A percentile compares a stretch with the other conserved stretches of the same genome.
These are phyloP conservation scores for Myrmecophaga tridactyla DNA, from an alignment of 2,113 vertebrate species.

Conservation along the genomic window DNA sequence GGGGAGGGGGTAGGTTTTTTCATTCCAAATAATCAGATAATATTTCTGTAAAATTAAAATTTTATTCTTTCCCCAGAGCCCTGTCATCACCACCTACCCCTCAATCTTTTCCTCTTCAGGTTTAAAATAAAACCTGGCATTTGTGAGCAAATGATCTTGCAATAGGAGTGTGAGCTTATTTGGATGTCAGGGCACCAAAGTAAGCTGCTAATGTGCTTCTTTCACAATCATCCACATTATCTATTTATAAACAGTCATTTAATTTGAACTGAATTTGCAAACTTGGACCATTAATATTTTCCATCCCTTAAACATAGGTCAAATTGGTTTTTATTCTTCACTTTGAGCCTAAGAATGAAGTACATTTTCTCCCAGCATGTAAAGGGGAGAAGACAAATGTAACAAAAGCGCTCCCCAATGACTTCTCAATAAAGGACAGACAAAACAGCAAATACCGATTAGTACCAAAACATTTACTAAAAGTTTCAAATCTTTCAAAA, in stretches of 20 bases:
- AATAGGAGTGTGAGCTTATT: slow-evolving; percentile 7
- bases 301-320: not conserved
- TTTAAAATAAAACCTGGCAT: slow-evolving; percentile 41
- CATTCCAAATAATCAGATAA: slow-evolving; percentile 38
- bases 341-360: slow-evolving; percentile 38
- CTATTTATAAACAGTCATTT: slow-evolving; percentile 56
- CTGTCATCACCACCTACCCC: not conserved
- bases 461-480: slow-evolving; percentile 63
- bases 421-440: slow-evolving; percentile 42
- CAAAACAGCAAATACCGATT: not conserved
- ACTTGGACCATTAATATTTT: slow-evolving; percentile 32
- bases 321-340: slow-evolving; percentile 34
- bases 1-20: not conserved
- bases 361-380: not conserved
- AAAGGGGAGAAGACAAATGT: not conserved
- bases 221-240: slow-evolving; percentile 39
- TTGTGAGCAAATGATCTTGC: not conserved
- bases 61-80: not conserved
- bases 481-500: slow-evolving; percentile 46
- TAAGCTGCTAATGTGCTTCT: slow-evolving; percentile 52
- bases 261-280: slow-evolving; percentile 53
- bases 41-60: slow-evolving; percentile 54
- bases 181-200: not conserved
- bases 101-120: slow-evolving; percentile 24
- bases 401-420: slow-evolving; percentile 18